These are phyloP conservation scores for Tetranychus urticae DNA, from an alignment of 1,140 invertebrate genomes.

Conservation along the genomic window DNA sequence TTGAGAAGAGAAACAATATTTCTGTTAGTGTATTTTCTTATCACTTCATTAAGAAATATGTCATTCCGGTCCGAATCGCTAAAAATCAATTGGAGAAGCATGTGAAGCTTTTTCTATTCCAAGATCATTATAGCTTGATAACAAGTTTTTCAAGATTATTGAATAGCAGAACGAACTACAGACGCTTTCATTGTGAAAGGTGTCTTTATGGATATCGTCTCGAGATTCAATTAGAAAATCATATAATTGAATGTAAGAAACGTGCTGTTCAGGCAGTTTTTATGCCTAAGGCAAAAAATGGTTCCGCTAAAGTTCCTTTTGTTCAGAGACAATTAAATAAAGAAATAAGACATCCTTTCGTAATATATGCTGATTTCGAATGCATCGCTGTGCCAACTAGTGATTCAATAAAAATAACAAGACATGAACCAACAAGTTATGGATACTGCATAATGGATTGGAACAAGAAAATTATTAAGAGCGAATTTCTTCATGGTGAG, in stretches of 20 bases:
- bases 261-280: not conserved
- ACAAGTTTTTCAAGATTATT: conserved; percentile 1
- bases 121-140: not conserved
- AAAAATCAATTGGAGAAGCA: too few relatives aligned
- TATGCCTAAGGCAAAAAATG: not conserved
- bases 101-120: too few relatives aligned
- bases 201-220: not conserved
- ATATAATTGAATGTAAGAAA: not conserved
- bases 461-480: not conserved
- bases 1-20: too few relatives aligned
- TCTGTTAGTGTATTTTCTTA: too few relatives aligned
- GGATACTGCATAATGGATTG: not conserved
- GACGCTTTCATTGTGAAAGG: not conserved
- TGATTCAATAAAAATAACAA: not conserved
- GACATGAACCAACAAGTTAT: not conserved
- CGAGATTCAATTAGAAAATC: not conserved
- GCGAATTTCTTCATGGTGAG: not conserved
- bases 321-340: not conserved
- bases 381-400: not conserved
- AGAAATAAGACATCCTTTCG: not conserved
- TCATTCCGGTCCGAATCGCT: too few relatives aligned
- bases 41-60: too few relatives aligned
- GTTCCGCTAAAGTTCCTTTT: too few relatives aligned
- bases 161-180: not conserved
- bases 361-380: not conserved